phyloP scores from a whole-genome alignment of 2,888 invertebrate species.

The Diarsia dahlii region DNA sequence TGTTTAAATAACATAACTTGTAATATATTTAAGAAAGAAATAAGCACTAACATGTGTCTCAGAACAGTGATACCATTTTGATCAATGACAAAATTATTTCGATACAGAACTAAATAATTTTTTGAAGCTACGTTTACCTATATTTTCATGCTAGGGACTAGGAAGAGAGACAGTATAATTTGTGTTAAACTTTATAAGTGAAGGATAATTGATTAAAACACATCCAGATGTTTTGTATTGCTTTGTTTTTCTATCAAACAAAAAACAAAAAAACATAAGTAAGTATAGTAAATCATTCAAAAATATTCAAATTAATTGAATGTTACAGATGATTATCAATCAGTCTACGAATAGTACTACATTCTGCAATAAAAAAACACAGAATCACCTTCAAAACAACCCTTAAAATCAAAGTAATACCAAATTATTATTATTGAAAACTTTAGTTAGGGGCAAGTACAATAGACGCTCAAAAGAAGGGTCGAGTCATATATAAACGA shows the following conservation, averaged over 20 bases:
- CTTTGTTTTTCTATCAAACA: neutral
- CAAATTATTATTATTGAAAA: constrained; percentile 52
- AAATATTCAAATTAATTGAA: neutral
- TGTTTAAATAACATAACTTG: neutral
- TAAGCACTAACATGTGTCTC: neutral
- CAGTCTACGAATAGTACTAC: constrained; percentile 6
- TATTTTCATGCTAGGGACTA: constrained; percentile 5
- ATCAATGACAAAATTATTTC: neutral
- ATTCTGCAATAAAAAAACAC: constrained; percentile 6
- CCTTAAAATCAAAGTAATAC: constrained; percentile 16
- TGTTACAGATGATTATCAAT: neutral
- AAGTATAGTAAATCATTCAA: neutral
- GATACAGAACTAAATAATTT: neutral
- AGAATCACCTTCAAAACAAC: constrained; percentile 21
- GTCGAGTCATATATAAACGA: constrained; percentile 44
- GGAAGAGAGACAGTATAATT: neutral
- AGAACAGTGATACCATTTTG: neutral
- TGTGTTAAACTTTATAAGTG: neutral
- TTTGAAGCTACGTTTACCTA: constrained; percentile 2
- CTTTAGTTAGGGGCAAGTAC: constrained; percentile 36
- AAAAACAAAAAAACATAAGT: no score
- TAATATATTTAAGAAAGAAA: neutral
- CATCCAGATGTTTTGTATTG: neutral
- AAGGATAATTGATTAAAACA: neutral
- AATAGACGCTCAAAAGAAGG: constrained; percentile 45